Conservation (phyloP, 2,888 invertebrate species). For the Drosophila niveifrons region DNA sequence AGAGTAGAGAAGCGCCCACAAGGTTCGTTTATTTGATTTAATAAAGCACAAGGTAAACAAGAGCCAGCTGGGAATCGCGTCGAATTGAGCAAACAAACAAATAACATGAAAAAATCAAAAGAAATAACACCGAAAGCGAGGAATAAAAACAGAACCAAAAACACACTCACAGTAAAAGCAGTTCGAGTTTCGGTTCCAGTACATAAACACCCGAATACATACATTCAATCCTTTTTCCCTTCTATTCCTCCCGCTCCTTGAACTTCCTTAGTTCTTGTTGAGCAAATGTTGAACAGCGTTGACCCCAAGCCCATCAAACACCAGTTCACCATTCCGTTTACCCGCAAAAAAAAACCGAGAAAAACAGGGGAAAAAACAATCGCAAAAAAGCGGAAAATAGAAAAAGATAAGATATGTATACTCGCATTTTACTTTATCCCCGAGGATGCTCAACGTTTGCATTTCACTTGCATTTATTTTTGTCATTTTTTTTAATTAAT, state of each 20-base stretch:
- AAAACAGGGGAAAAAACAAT: neutral
- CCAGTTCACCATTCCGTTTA: neutral
- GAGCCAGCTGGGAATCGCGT: constrained; percentile 34
- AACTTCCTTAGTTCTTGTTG: too few relatives aligned
- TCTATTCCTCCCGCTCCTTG: too few relatives aligned
- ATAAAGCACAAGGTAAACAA: constrained; percentile 56
- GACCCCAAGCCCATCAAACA: neutral
- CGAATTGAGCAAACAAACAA: constrained; percentile 33
- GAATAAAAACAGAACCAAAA: constrained; percentile 7
- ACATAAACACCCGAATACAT: constrained; percentile 30
- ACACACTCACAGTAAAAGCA: constrained; percentile 6
- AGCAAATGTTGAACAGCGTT: neutral
- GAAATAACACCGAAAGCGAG: neutral
- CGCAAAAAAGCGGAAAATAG: neutral
- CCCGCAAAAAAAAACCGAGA: neutral
- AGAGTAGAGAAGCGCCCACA: neutral
- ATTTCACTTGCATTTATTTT: neutral
- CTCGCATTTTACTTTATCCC: neutral
- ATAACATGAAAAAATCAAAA: constrained; percentile 29
- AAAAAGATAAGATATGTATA: neutral
- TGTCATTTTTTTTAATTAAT: neutral
- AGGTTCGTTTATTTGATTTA: constrained; percentile 44
- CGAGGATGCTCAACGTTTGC: neutral
- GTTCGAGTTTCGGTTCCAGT: constrained; percentile 41
- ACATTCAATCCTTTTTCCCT: constrained; percentile 18